phyloP scores from a whole-genome alignment of 2,797 vertebrate genomes.

The Pitangus sulphuratus region DNA sequence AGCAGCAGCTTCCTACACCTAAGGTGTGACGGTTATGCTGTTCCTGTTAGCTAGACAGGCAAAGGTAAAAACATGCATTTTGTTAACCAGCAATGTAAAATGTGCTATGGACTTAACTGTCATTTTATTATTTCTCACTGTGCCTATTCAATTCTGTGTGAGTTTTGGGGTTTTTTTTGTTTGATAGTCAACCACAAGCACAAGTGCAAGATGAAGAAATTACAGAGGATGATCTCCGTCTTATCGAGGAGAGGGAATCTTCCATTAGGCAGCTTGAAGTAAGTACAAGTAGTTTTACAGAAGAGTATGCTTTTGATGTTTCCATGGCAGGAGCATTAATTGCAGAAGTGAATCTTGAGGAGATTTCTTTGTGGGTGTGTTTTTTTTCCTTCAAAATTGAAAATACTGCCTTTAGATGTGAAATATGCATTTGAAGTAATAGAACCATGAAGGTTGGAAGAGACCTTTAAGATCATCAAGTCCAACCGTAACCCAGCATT shows the following conservation, averaged over 20 bases:
- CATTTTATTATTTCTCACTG: neutral
- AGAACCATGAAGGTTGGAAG: neutral
- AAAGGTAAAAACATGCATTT: neutral
- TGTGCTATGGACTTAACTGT: neutral
- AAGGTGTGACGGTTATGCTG: neutral
- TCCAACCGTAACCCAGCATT: neutral
- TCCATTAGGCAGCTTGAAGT: slow-evolving; percentile 94
- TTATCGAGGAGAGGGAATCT: slow-evolving; percentile 92
- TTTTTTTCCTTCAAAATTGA: neutral
- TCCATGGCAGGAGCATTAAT: neutral
- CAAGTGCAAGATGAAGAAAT: slow-evolving; percentile 89
- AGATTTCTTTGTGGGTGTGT: neutral
- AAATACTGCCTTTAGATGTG: neutral
- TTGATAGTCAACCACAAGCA: slow-evolving; percentile 80
- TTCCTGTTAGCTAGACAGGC: neutral
- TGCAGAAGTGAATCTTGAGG: neutral
- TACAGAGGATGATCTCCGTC: slow-evolving; percentile 91
- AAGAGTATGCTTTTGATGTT: neutral
- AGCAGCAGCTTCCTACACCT: neutral
- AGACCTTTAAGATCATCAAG: neutral
- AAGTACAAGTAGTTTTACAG: neutral
- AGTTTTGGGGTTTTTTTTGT: neutral
- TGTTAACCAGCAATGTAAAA: neutral
- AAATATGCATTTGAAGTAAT: neutral
- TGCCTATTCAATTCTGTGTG: neutral